Base-by-base conservation (phyloP, 2,888 invertebrate species). In the Melieria omissa region DNA sequence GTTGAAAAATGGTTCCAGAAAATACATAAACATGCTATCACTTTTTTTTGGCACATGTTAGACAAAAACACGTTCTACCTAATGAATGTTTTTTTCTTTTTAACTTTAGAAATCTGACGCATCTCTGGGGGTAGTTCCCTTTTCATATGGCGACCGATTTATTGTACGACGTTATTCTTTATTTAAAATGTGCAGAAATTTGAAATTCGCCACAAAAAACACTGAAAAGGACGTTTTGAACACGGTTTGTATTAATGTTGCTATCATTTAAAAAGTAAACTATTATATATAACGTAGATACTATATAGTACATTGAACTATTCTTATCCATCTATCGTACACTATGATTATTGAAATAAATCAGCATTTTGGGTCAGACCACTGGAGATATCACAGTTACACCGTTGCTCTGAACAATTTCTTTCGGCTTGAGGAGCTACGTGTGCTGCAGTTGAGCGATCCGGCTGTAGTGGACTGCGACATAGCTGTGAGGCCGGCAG, bases 101-200 rank as follows among this genome's bases (percentile, higher is more conserved):
- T 44, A 14, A 41, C 54, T 72, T 55, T 60, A 76, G 74, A 63
- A 49, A 57, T 54, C 16, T 9, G 9, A 12, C 16, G n/a, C 16
- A 44, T n/a, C 65, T 58, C 47, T 54, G 12, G 65, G 63, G 41
- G 62, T 52, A 4, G 68, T 72, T 29, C 67, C 72, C 10, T 65
- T 70, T 42, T 60, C 63, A 7, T 76, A 75, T 69, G 86, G 86
- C 0, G 87, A 87, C 77, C 82, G 87, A 5, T 87, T 86, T 73
- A 86, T 87, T 71, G 85, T 86, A 0, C 76, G 83, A 10, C 80
- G 87, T 3, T 85, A 81, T 74, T 76, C 76, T 3, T 62, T 78
- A 72, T 73, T 14, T 69, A 78, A 9, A 71, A 77, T 41, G 74
- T 82, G 7, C 74, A 74, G 6, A 79, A 84, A 79, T 70, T 75